Evolutionary conservation across 1,140 invertebrate genomes (phyloP).

Genomic region (Lucilia sericata): DNA sequence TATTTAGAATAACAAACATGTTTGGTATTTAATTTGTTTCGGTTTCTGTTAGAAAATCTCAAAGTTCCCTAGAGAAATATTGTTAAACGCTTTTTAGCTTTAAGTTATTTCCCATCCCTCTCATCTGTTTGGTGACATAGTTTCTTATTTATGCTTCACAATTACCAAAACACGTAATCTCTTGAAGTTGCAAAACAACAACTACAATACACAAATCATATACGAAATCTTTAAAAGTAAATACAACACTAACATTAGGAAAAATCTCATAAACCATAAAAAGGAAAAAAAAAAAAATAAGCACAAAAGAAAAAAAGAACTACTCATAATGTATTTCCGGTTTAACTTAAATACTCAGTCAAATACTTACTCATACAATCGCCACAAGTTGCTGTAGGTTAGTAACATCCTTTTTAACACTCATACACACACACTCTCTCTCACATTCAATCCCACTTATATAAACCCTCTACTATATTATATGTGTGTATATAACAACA

Average conservation of each 20-base stretch:
- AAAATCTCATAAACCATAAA: background rate
- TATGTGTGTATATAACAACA: background rate
- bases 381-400: conserved; percentile 32
- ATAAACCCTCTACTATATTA: background rate
- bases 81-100: background rate
- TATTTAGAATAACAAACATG: background rate
- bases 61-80: background rate
- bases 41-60: background rate
- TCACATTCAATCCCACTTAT: background rate
- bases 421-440: background rate
- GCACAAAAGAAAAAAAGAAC: background rate
- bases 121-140: conserved; percentile 18
- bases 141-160: background rate
- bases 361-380: background rate
- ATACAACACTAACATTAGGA: background rate
- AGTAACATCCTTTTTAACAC: conserved; percentile 23
- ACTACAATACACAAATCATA: background rate
- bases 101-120: background rate
- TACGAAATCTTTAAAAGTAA: background rate
- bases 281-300: background rate
- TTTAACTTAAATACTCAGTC: background rate
- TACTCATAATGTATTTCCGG: conserved; percentile 1
- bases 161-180: background rate
- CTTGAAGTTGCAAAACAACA: background rate
- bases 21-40: background rate